Base-by-base conservation (phyloP, 2,888 invertebrate genomes). In the Punctoribates punctum region DNA sequence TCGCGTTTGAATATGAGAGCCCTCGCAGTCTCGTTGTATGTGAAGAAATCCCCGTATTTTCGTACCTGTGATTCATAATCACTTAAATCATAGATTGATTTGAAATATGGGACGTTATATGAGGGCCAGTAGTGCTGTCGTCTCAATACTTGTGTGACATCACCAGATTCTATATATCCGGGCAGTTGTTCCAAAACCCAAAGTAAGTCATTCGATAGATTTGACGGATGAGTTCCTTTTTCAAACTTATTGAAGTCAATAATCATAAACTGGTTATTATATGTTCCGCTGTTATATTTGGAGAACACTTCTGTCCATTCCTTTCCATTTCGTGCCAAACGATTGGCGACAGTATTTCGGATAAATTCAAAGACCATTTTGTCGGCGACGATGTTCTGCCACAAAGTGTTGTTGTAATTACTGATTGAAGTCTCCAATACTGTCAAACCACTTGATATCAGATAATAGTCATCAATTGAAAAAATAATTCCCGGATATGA, bases 201-300 rank as follows among this genome's bases (percentile, higher is more conserved):
- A 73, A 84, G 79, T 38, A 83, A 81, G 74, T 79, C 81, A 79
- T 83, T 82, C 11, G 38, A 17, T 34, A 65, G 20, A 27, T 72
- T 11, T 3, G 70, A 38, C 20, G 70, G 70, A 60, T 62, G 23
- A 5, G 23, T 34, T 15, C 79, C 77, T 17, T 83, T 79, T 20
- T 80, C 62, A 20, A 84, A 80, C 76, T 80, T 79, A 73, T 82
- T 83, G 78, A 83, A 79, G 77, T 84, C 83, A 17, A 84, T 75
- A 0, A 84, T 79, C 83, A 84, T 83, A 77, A 83, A 84, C 81
- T 84, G 84, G 78, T 84, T 84, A 79, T 84, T 84, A 79, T 84
- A 84, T 0, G 84, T 83, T 0, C 83, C 83, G 75, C 83, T 83
- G 78, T 84, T 84, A 65, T 82, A 80, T 54, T 79, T 75, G 17